These are phyloP conservation scores for Meta bourneti DNA, from an alignment of 2,888 invertebrate species.

Conservation along the genomic window DNA sequence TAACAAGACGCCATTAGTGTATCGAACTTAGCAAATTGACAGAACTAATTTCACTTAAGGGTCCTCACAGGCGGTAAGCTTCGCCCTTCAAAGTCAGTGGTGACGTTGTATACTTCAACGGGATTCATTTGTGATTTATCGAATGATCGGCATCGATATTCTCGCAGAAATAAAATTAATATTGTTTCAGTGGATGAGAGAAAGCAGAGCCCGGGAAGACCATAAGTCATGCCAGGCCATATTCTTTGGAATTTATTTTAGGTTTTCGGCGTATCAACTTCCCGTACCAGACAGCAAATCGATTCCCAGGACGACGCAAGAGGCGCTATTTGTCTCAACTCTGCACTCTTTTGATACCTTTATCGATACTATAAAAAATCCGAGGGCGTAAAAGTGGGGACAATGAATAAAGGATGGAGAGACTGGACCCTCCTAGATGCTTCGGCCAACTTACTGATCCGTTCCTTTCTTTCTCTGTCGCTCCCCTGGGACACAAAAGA, in stretches of 20 bases:
- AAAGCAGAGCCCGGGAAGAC: not conserved
- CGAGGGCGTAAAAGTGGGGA: slow-evolving; percentile 12
- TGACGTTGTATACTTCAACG: not conserved
- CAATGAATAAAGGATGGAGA: slow-evolving; percentile 33
- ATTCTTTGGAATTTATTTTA: not conserved
- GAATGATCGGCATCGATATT: too few relatives aligned
- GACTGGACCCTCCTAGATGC: slow-evolving; percentile 15
- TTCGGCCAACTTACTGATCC: not conserved
- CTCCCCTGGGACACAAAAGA: not conserved
- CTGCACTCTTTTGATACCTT: slow-evolving; percentile 20
- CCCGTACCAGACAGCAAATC: not conserved
- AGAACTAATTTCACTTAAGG: too few relatives aligned
- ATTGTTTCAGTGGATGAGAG: not conserved
- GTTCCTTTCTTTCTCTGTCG: not conserved
- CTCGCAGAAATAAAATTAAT: not conserved
- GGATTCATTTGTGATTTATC: too few relatives aligned
- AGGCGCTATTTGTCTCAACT: slow-evolving; percentile 40
- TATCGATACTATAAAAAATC: slow-evolving; percentile 28
- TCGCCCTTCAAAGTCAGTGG: not conserved
- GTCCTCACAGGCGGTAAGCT: too few relatives aligned
- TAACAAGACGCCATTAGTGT: too few relatives aligned
- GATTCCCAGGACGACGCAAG: not conserved
- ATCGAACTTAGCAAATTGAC: too few relatives aligned
- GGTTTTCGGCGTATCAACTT: not conserved
- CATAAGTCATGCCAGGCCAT: slow-evolving; percentile 8